phyloP scores from a whole-genome alignment of 2,797 vertebrate genomes.

The Arctocebus calabarensis region DNA sequence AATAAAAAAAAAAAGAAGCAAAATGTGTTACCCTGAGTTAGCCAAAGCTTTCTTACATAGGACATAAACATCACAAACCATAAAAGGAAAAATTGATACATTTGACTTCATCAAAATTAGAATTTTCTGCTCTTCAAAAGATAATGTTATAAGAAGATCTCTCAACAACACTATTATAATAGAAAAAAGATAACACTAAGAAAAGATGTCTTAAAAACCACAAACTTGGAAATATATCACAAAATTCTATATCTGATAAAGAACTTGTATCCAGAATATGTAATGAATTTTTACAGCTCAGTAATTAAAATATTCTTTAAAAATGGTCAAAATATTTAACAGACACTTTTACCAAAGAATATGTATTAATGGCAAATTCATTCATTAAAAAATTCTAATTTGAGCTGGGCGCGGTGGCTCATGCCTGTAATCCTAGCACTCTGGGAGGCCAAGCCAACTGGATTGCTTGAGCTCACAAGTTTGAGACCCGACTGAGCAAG shows the following conservation, averaged over 20 bases:
- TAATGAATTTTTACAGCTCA: not conserved
- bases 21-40: constrained; percentile 18
- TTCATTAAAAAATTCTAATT: constrained; percentile 15
- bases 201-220: not conserved
- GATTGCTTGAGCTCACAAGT: too few relatives aligned
- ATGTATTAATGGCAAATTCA: not conserved
- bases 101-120: constrained; percentile 13
- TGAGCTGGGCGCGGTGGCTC: not conserved
- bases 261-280: not conserved
- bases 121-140: not conserved
- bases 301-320: not conserved
- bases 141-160: not conserved
- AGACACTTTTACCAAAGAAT: constrained; percentile 13
- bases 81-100: constrained; percentile 17
- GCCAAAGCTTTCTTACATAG: not conserved
- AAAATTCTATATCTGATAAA: constrained; percentile 43
- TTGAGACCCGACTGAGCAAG: too few relatives aligned
- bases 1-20: constrained; percentile 1
- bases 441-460: too few relatives aligned
- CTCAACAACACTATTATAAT: not conserved
- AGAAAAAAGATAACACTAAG: not conserved
- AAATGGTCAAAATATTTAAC: constrained; percentile 18
- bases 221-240: not conserved
- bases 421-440: too few relatives aligned
- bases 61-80: not conserved